These are phyloP conservation scores for Leiothrix lutea DNA, from an alignment of 2,113 vertebrate genomes.

Conservation along the genomic window DNA sequence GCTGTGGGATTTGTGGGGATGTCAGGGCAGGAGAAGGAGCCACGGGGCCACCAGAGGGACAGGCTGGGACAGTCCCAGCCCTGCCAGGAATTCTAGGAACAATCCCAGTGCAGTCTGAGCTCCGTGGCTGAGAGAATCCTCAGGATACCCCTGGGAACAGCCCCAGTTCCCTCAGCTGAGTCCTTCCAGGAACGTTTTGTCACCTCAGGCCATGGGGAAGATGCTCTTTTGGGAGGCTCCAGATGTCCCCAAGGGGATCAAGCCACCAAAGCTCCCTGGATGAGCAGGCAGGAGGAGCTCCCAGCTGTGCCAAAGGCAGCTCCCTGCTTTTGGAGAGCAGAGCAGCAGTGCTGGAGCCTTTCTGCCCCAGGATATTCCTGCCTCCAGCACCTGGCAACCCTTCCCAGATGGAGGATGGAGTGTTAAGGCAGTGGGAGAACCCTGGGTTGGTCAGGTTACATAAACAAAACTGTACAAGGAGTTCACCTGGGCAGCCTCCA, in stretches of 20 bases:
- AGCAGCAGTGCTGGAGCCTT: not conserved
- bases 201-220: rapidly evolving
- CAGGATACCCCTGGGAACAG: not conserved
- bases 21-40: not conserved
- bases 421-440: not conserved
- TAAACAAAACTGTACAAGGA: rapidly evolving
- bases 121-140: rapidly evolving
- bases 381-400: not conserved
- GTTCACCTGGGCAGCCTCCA: not conserved
- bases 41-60: not conserved
- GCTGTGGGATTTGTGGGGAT: not conserved
- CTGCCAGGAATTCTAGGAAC: rapidly evolving
- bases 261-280: not conserved
- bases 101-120: not conserved
- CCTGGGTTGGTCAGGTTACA: not conserved
- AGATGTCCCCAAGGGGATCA: not conserved
- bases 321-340: not conserved
- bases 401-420: not conserved
- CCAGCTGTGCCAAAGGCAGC: not conserved
- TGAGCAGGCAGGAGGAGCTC: rapidly evolving
- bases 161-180: not conserved
- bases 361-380: not conserved
- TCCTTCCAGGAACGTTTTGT: rapidly evolving
- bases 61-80: rapidly evolving
- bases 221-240: not conserved